Base-by-base conservation (phyloP, 2,797 vertebrate genomes). In the Micropoecilia bifurca region DNA sequence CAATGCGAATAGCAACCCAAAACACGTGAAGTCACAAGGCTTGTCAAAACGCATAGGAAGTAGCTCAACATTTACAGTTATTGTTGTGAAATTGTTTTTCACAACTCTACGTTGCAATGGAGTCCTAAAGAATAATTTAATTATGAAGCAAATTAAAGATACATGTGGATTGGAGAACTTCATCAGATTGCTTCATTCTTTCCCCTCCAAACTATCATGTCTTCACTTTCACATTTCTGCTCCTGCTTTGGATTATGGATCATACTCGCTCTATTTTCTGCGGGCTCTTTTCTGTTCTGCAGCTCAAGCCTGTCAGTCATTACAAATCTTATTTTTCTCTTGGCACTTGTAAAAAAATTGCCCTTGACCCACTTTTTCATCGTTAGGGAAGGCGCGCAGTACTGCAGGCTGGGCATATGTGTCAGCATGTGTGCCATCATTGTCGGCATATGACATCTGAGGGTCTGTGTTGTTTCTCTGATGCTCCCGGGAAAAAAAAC, bases 301-400 rank as follows among this genome's bases (percentile, higher is more conserved):
- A 85, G 85, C 71, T 63, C 43, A 50, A 84, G 59, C 75, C 50
- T 18, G 74, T 81, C 84, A 82, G 4, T 84, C 88, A 82, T 63
- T 43, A 4, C 73, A 76, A 74, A 86, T 86, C 88, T 89, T 55
- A 80, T 84, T 88, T 93, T 71, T 88, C 85, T 89, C 83, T 83
- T 80, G 18, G 90, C 84, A 85, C 91, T 91, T 83, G 20, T 61
- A 85, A 85, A 85, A 45, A 83, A 89, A 85, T 88, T 25, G 91
- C 89, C 94, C 96, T 95, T 95, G 94, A 93, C 93, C 91, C 73
- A 93, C 80, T 92, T 94, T 81, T 47, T 25, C 69, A 75, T 85
- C 86, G 75, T 84, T 76, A 43, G 77, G 83, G 80, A 87, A 89
- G 61, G 46, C 71, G 75, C 83, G 87, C 85, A 87, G 82, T 85